Evolutionary conservation across 2,113 vertebrate species (phyloP), one percentile per base, ranked within the genome.

Genomic region (Macaca nemestrina): DNA sequence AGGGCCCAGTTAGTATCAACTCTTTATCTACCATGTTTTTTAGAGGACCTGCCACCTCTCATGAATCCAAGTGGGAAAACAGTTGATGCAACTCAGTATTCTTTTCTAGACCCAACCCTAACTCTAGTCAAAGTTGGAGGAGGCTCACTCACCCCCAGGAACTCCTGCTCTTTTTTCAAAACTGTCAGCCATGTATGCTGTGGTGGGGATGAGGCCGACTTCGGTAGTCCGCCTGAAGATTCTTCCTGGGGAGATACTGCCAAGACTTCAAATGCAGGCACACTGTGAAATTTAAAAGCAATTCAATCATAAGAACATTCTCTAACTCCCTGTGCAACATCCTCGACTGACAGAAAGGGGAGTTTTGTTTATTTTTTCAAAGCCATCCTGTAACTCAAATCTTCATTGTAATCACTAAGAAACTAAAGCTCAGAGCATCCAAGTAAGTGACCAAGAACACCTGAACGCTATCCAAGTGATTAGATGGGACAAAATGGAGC

Each of bases 91-190:
- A 35, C 6, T 16, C 76, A 50, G 45, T 23, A 35, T 18, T 70
- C 13, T 90, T 81, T 88, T 64, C 67, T 86, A 38, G 78, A 90
- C 32, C 17, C 91, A 67, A 8, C 27, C 48, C 30, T 48, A 32
- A 78, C 38, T 73, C 9, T 2, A 18, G 48, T 35, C 52, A 2
- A 88, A 68, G 27, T 22, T 45, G 17, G 40, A 89, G 52, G 55
- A 61, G 18, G 27, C 7, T 40, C 59, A 93, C 98, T 98, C 76
- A 98, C 98, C 88, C 97, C 97, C 40, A 98, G 95, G 32, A 97
- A 96, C 30, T 98, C 93, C 87, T 97, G 55, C 45, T 98, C 97
- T 59, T 35, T 95, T 81, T 85, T 97, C 80, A 98, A 40, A 84
- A 97, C 3, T 18, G 59, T 92, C 22, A 87, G 59, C 96, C 97